A percentile compares a stretch with the other conserved stretches of the same genome.
Conservation (phyloP, 64 coral and sea anemone species). For the Stichodactyla mertensii region DNA sequence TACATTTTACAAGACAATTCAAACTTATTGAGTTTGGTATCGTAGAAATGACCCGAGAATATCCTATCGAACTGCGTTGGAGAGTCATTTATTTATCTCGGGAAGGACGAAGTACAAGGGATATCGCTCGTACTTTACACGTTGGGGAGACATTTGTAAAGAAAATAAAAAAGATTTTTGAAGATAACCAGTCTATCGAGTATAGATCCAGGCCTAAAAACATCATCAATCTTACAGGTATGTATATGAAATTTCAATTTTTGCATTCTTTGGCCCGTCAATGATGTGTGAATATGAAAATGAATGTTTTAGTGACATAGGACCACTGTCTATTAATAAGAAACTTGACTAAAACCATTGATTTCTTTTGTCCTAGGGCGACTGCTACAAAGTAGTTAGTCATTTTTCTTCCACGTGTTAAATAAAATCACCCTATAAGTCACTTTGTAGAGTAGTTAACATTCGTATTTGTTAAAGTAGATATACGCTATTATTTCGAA, state of each 20-base stretch:
- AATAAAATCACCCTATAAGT: too few species aligned
- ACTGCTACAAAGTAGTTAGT: too few species aligned
- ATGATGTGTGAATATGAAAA: too few species aligned
- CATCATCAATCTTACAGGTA: slow-evolving; percentile 6
- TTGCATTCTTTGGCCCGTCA: not conserved
- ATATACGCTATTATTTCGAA: too few species aligned
- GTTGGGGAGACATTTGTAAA: slow-evolving; percentile 15
- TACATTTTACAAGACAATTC: not conserved
- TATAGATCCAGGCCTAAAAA: slow-evolving; percentile 4
- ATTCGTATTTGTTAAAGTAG: too few species aligned
- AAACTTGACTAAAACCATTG: too few species aligned
- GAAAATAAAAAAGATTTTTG: slow-evolving; percentile 10
- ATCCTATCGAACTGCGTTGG: slow-evolving; percentile 16
- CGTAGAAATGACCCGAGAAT: slow-evolving; percentile 10
- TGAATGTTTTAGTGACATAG: too few species aligned
- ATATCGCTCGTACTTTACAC: slow-evolving; percentile 8
- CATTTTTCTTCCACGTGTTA: too few species aligned
- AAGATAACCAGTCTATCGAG: slow-evolving; percentile 7
- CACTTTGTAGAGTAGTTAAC: too few species aligned
- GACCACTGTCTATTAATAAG: too few species aligned
- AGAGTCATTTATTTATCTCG: slow-evolving; percentile 15
- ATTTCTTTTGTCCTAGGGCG: too few species aligned
- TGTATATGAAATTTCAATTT: not conserved
- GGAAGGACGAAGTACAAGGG: slow-evolving; percentile 9
- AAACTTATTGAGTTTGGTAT: slow-evolving; percentile 6